Conservation (phyloP, 1,140 invertebrate species). For the Drosophila oshimai region DNA sequence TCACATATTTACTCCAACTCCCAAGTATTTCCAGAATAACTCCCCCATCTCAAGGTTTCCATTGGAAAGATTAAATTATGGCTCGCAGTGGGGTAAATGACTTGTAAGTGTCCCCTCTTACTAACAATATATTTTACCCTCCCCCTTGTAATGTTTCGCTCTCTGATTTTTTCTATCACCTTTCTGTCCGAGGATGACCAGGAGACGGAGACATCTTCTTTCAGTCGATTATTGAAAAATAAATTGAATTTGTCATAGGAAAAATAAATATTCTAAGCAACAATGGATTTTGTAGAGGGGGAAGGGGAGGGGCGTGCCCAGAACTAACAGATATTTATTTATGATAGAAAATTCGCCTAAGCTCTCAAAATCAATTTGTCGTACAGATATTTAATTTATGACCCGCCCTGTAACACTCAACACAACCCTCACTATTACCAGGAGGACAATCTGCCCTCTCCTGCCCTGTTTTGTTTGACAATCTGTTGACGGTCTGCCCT, state of each 20-base stretch:
- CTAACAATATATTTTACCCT: background rate
- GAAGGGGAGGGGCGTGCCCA: background rate
- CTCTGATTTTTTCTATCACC: background rate
- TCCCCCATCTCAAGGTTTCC: background rate
- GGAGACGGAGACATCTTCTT: background rate
- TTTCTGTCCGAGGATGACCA: slow-evolving; percentile 36
- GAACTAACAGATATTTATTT: slow-evolving; percentile 29
- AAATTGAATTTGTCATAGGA: slow-evolving; percentile 59
- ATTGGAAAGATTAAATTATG: slow-evolving; percentile 41
- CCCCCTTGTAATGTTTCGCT: background rate
- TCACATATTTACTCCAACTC: slow-evolving; percentile 16
- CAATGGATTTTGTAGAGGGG: slow-evolving; percentile 23
- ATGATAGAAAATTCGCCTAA: slow-evolving; percentile 29
- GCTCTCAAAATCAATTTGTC: slow-evolving; percentile 67
- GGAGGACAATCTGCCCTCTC: background rate
- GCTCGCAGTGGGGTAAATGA: slow-evolving; percentile 55
- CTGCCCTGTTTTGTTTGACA: slow-evolving; percentile 25
- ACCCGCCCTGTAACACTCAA: background rate
- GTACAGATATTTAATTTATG: slow-evolving; percentile 70
- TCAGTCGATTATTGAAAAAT: slow-evolving; percentile 62
- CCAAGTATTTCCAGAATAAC: background rate
- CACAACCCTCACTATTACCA: background rate
- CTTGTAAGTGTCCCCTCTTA: slow-evolving; percentile 58
- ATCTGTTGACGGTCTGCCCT: slow-evolving; percentile 43
- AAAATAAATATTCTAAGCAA: slow-evolving; percentile 53